Evolutionary conservation across 2,888 invertebrate species (phyloP), one percentile per base, ranked within the genome.

Genomic region (Dimorphilus gyrociliatus): DNA sequence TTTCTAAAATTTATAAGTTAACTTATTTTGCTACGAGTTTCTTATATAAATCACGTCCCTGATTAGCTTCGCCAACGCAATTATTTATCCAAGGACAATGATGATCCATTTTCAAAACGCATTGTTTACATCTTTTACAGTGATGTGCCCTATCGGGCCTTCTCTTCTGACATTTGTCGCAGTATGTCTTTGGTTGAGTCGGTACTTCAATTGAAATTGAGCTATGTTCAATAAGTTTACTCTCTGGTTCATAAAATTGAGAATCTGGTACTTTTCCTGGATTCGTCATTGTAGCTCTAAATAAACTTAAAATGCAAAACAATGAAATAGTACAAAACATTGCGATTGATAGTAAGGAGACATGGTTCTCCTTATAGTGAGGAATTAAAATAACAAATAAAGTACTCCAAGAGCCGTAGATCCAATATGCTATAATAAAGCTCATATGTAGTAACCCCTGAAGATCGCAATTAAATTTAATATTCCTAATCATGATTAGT

Each of bases 81-180:
- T 55, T 55, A 40, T 55, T 55, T 29, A 55, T 51, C 59, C 60
- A 60, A 13, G 57, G 59, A 35, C 60, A 60, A 36, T 60, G 60
- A 33, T 60, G 60, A 39, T 61, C 61, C 61, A 61, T 60, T 25
- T 47, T 42, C 16, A 49, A 38, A 2, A 60, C 54, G 50, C 61
- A 61, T 33, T 58, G 60, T 12, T 48, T 39, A 47, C 61, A 61
- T 21, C 52, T 38, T 6, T 55, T 69, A 62, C 84, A 84, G 56
- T 84, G 82, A 60, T 81, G 81, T 10, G 81, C 79, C 41, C 78
- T 63, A 1, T 78, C 78, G 2, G 81, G 81, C 7, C 57, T 44
- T 49, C 75, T 78, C 3, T 76, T 78, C 62, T 81, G 80, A 53
- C 82, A 84, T 33, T 80, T 68, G 23, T 73, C 72, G 51, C 80